Base-by-base conservation (phyloP, 2,797 vertebrate genomes). In the Tarsius wallacei region DNA sequence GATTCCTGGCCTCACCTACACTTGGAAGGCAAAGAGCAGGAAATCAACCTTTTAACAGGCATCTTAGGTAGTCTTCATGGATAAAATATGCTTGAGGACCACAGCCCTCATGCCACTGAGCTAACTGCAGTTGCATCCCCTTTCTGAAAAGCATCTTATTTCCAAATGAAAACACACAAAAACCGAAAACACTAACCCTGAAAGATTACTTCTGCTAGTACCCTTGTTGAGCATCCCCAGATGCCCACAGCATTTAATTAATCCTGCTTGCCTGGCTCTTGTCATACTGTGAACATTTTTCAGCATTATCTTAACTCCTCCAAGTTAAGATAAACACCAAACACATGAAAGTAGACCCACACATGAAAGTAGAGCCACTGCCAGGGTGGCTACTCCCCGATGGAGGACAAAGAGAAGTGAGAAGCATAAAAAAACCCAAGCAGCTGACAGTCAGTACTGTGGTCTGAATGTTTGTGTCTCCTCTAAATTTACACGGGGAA, bases 121-220 rank as follows among this genome's bases (percentile, higher is more conserved):
- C 28, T 84, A 5, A 3, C 68, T 87, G 66, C 8, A 68, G 12
- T 31, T n/a, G 1, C 36, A 22, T 19, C 57, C 6, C 64, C 22
- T 88, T 89, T 49, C 51, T 90, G 19, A 87, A 94, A 82, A 87
- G 42, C 14, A 55, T 82, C 63, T 94, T n/a, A 94, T 94, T 96
- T 93, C 82, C 12, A 73, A 77, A 9, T 86, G 16, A 22, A 17
- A 42, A 47, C n/a, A 51, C 51, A 28, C 22, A 63, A 42, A 70
- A 61, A 22, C 53, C 51, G 36, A 36, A 76, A 78, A 10, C 22
- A 59, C 8, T 55, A 82, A 86, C 51, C 33, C 17, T 49, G 82
- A 42, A 87, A n/a, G 22, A 87, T 78, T 28, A 76, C 66, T 49
- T 93, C 26, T 51, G 36, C 51, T 47, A 68, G 24, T 24, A 84